Evolutionary conservation across 2,113 vertebrate genomes (phyloP).

Genomic region (Rattus rattus): DNA sequence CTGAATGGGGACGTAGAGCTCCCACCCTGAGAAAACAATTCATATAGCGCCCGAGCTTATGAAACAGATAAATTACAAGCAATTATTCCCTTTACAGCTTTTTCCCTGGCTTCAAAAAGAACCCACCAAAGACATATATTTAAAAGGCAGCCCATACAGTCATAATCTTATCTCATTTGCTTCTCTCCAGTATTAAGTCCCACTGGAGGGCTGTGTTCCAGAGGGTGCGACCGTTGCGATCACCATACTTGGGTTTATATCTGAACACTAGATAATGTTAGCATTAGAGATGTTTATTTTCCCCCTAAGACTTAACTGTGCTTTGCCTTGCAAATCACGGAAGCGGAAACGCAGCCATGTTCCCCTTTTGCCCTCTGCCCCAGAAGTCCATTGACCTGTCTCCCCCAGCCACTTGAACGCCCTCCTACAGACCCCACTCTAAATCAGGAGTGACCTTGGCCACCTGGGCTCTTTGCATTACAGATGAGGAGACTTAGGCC

Average conservation of each 20-base stretch:
- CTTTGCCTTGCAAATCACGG: neutral
- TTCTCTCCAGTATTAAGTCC: neutral
- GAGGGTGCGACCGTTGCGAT: neutral
- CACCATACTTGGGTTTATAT: neutral
- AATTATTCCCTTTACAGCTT: constrained; percentile 62
- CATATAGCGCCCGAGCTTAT: constrained; percentile 28
- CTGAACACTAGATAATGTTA: neutral
- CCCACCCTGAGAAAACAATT: constrained; percentile 50
- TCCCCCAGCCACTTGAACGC: neutral
- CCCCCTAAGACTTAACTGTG: neutral
- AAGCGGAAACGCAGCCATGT: accelerated
- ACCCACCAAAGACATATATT: constrained; percentile 35
- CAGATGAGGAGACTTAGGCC: neutral
- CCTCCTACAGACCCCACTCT: neutral
- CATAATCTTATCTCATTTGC: constrained; percentile 35
- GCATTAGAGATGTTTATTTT: neutral
- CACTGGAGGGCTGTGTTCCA: neutral
- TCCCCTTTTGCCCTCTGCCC: neutral
- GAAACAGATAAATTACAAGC: constrained; percentile 62
- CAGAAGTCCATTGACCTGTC: neutral
- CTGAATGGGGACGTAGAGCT: constrained; percentile 20
- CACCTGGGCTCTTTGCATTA: neutral
- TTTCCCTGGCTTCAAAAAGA: constrained; percentile 66
- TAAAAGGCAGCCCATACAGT: constrained; percentile 25
- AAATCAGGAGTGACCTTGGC: neutral